A percentile compares a stretch with the other conserved stretches of the same genome.
Conservation (phyloP, 2,888 invertebrate genomes). For the Mimas tiliae region DNA sequence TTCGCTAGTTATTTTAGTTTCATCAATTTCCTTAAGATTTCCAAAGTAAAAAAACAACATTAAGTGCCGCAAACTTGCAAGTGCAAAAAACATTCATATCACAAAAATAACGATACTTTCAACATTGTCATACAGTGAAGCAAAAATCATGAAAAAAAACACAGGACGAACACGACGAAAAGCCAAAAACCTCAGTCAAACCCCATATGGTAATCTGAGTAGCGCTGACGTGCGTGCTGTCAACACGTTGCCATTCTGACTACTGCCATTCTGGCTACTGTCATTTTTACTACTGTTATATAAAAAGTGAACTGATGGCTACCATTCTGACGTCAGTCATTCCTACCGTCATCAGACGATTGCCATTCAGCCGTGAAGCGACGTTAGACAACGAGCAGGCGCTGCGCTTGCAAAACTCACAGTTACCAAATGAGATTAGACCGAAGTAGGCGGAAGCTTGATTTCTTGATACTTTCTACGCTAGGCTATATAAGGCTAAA, state of each 20-base stretch:
- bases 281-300: too few relatives aligned
- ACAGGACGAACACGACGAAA: slow-evolving; percentile 82
- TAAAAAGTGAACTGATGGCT: too few relatives aligned
- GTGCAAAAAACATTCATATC: slow-evolving; percentile 46
- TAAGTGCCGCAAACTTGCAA: slow-evolving; percentile 17
- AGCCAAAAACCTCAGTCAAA: slow-evolving; percentile 86
- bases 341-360: neutral
- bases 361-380: slow-evolving; percentile 21
- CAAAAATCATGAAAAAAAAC: slow-evolving; percentile 60
- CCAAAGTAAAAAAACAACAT: slow-evolving; percentile 46
- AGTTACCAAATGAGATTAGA: slow-evolving; percentile 99
- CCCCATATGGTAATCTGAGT: slow-evolving; percentile 95
- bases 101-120: slow-evolving; percentile 48
- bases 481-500: neutral
- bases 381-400: slow-evolving; percentile 51
- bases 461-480: slow-evolving; percentile 40
- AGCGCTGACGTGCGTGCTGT: slow-evolving; percentile 53
- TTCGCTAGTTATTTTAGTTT: neutral
- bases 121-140: slow-evolving; percentile 47
- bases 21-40: slow-evolving; percentile 29
- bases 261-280: slow-evolving; percentile 36
- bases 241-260: slow-evolving; percentile 46
- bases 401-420: slow-evolving; percentile 88
- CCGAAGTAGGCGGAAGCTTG: slow-evolving; percentile 85
- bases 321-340: too few relatives aligned